Evolutionary conservation across 2,888 invertebrate genomes (phyloP), one percentile per base, ranked within the genome.

Genomic region (Pachymerium ferrugineum): DNA sequence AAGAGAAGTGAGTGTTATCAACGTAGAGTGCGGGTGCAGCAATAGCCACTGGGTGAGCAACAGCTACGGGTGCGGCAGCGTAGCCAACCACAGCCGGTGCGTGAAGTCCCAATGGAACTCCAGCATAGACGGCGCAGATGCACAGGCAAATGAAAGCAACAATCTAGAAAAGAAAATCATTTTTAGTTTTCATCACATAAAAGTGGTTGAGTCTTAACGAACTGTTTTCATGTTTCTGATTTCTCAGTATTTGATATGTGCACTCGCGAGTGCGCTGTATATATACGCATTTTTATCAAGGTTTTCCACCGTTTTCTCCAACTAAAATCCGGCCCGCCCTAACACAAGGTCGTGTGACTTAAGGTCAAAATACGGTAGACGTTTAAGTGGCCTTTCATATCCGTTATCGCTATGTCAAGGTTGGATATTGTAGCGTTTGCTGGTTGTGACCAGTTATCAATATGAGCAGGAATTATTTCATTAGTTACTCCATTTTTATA

Each of bases 1-100:
- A 71, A 22, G 71, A 33, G 28, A 71, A 71, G 71, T 71, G 71
- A 19, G 71, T 71, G 38, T 71, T 71, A 25, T 71, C 71, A 1
- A 71, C 42, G 38, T 35, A 28, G 14, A 38, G 35, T 0, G 31
- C 62, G 33, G 71, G 71, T 6, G 38, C 38, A 5, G 71, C 71
- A 0, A 69, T 30, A 1, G 33, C 69, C 12, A 33, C 31, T 69
- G 69, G 69, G 3, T n/a, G n/a, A n/a, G n/a, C n/a, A n/a, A n/a
- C n/a, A n/a, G n/a, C n/a, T n/a, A n/a, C n/a, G n/a, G n/a, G n/a
- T n/a, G n/a, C n/a, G n/a, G n/a, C n/a, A n/a, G n/a, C n/a, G n/a
- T n/a, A n/a, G n/a, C n/a, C n/a, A n/a, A n/a, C 69, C 28, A 8
- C 31, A 33, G 54, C 54, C 28, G 62, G 62, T 22, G 62, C 62